Evolutionary conservation across 2,113 vertebrate genomes (phyloP).

Genomic region (Phrynosoma blainvillii): DNA sequence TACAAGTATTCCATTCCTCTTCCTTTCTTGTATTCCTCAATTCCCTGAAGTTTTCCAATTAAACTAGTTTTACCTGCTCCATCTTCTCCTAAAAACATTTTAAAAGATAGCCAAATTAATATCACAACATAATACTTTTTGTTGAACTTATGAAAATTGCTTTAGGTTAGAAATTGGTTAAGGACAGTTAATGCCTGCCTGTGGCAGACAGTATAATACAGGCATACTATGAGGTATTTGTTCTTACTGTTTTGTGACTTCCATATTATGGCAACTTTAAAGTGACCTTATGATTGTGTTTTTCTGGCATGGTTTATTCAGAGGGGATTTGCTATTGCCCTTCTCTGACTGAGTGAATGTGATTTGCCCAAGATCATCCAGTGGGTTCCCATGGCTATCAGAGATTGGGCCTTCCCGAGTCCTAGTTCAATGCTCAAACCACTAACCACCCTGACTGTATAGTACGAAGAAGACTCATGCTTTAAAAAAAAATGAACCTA

Average conservation of each 20-base stretch:
- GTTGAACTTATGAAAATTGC: background rate
- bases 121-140: background rate
- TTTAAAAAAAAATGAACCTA: too few species aligned
- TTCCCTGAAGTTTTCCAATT: conserved; percentile 94
- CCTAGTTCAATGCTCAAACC: too few species aligned
- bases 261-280: background rate
- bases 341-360: too few species aligned
- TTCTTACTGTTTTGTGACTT: background rate
- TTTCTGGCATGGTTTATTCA: too few species aligned
- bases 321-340: too few species aligned
- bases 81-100: conserved; percentile 87
- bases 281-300: background rate
- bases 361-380: too few species aligned
- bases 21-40: conserved; percentile 97
- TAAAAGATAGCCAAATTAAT: conserved; percentile 25
- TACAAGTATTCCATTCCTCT: conserved; percentile 98
- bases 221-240: background rate
- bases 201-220: background rate
- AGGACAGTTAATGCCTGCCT: background rate
- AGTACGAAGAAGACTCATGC: too few species aligned
- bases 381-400: too few species aligned
- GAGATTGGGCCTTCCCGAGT: too few species aligned
- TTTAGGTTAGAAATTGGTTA: background rate
- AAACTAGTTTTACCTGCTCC: conserved; percentile 97
- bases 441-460: too few species aligned